phyloP scores from a whole-genome alignment of 1,140 invertebrate species.

The Drosophila insularis region DNA sequence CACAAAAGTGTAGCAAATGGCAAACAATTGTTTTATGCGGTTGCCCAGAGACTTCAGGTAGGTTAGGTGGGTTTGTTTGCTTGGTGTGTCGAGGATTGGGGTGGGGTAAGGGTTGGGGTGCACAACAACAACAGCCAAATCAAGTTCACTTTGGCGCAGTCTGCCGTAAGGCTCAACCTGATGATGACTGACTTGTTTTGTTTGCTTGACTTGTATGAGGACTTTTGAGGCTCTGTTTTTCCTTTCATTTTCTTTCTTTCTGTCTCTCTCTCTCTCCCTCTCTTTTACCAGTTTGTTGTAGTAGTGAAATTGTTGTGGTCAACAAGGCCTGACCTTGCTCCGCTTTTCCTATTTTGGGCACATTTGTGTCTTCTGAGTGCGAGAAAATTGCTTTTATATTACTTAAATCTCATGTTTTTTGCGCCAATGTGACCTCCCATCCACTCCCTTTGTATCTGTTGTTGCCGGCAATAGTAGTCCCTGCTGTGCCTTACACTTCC shows the following conservation, averaged over 20 bases:
- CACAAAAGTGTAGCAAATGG: slow-evolving; percentile 59
- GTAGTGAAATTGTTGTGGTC: slow-evolving; percentile 66
- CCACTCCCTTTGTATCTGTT: too few relatives aligned
- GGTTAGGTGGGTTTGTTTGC: neutral
- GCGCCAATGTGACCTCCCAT: neutral
- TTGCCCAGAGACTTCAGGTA: slow-evolving; percentile 10
- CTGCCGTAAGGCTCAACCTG: slow-evolving; percentile 49
- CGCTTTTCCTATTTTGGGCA: slow-evolving; percentile 26
- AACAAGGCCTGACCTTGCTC: slow-evolving; percentile 65
- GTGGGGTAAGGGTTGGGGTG: neutral
- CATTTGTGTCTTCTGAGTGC: slow-evolving; percentile 19
- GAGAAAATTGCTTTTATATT: slow-evolving; percentile 64
- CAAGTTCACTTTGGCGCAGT: slow-evolving; percentile 67
- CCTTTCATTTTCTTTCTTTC: neutral
- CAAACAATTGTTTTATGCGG: slow-evolving; percentile 66
- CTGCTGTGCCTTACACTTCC: slow-evolving; percentile 70
- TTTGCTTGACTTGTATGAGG: slow-evolving; percentile 31
- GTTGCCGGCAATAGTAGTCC: slow-evolving; percentile 48
- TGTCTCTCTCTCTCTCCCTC: neutral
- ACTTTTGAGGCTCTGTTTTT: slow-evolving; percentile 1
- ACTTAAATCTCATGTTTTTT: slow-evolving; percentile 40
- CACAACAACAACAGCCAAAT: slow-evolving; percentile 37
- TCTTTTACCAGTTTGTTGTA: neutral
- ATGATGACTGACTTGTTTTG: slow-evolving; percentile 29
- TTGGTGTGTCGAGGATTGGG: too few relatives aligned